Base-by-base conservation (phyloP, 2,797 vertebrate genomes). In the Falco cherrug region DNA sequence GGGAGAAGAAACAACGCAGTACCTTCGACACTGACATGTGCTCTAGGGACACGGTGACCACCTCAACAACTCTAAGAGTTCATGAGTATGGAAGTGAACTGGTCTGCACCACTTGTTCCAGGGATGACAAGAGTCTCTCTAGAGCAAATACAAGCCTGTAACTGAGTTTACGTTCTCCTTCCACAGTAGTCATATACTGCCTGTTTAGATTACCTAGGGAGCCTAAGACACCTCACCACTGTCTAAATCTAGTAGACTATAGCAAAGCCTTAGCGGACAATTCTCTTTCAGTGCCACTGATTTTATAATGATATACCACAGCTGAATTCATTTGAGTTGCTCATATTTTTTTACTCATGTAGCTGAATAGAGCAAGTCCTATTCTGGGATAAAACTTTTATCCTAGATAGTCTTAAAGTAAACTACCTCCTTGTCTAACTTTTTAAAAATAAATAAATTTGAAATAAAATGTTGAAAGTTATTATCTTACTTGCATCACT, bases 401-500 rank as follows among this genome's bases (percentile, higher is more conserved):
- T 28, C 21, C 25, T 33, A 57, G 31, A 41, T 48, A 90, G 19
- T 29, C 26, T 76, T 82, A 78, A 59, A 71, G 14, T 73, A 83
- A 75, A 45, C 25, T 57, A 35, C 12, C 20, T 41, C 12, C 29
- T 70, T 48, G 9, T 14, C 37, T 63, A 19, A 21, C 31, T 53
- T 21, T 28, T n/a, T 12, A 3, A 41, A 82, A 91, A 50, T 17
- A 20, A 45, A 81, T 29, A 82, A 87, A 74, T 63, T 26, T 37
- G 16, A 70, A 84, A 48, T 41, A 80, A 56, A 67, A 76, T 31
- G 50, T 25, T 78, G 57, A 54, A 63, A 74, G 8, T 45, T 1
- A 51, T 60, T 54, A n/a, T 26, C 33, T 61, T 93, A 98, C 33
- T 61, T 93, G 98, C 97, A 15, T 87, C 65, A 79, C 90, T 98